Base-by-base conservation (phyloP, 2,888 invertebrate species). In the Agrilus mali region DNA sequence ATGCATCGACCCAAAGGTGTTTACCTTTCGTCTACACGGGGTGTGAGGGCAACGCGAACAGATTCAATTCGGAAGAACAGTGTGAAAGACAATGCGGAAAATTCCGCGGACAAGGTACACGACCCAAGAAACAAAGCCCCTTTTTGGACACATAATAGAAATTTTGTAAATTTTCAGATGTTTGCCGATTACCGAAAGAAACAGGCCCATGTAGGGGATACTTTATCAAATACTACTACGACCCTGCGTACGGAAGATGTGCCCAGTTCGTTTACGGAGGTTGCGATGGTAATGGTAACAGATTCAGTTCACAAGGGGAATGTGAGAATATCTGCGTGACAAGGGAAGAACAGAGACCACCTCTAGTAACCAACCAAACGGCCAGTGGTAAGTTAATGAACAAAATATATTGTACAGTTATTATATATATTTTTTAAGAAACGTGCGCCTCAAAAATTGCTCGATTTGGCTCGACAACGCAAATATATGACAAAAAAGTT, bases 271-370 rank as follows among this genome's bases (percentile, higher is more conserved):
- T 68, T 2, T 93, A 84, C 59, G 81, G 88, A 33, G 92, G 92
- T 45, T 93, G 92, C 60, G 75, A 71, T 33, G 92, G 92, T 31
- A 87, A 86, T 54, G 82, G 83, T 40, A 93, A 93, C 65, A 72
- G 87, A 42, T 93, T 93, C 68, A 79, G 78, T 45, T 75, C 75
- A 8, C 60, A 69, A n/a, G 72, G 75, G 22, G 86, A 87, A 60
- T 90, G 90, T 60, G 75, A 82, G 60, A 72, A 77, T 4, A 67
- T 82, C 55, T 90, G 89, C 64, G 61, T 77, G 45, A 70, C 71
- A 43, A 72, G 69, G 38, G 74, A 75, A 52, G 80, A 79, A 54
- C 71, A 76, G 53, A 59, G 55, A 46, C 60, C 61, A 1, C 31
- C 41, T 27, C 31, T 34, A 7, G 17, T 40, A 12, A 33, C 38